Conservation (phyloP, 2,797 vertebrate genomes). For the Agapornis canus region DNA sequence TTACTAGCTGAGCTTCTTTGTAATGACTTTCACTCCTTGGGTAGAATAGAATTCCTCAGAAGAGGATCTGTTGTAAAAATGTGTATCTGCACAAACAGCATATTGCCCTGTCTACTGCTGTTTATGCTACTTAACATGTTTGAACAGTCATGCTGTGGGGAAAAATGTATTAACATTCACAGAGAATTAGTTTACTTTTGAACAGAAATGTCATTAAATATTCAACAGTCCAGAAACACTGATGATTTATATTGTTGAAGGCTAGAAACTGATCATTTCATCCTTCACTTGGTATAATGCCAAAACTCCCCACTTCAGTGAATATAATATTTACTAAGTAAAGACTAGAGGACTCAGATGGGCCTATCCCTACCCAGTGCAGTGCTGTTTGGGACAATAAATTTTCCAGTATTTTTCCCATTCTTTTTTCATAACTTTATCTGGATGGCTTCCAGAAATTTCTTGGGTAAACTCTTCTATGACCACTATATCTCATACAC, state of each 20-base stretch:
- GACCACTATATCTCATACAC: not conserved
- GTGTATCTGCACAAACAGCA: not conserved
- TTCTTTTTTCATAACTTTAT: not conserved
- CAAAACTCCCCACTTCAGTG: not conserved
- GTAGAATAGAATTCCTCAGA: not conserved
- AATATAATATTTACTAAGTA: not conserved
- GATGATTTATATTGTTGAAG: not conserved
- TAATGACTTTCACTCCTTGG: not conserved
- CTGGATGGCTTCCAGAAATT: not conserved
- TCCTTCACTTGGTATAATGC: not conserved
- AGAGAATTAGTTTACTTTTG: slow-evolving; percentile 15
- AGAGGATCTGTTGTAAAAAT: not conserved
- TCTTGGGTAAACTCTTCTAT: not conserved
- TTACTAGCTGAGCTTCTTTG: not conserved
- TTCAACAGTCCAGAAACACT: not conserved
- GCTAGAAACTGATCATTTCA: not conserved
- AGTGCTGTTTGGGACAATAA: not conserved
- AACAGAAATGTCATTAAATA: slow-evolving; percentile 9
- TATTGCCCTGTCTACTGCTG: not conserved
- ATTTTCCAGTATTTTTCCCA: not conserved
- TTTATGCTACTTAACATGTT: not conserved
- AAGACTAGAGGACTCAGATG: not conserved
- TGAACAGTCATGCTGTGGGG: not conserved
- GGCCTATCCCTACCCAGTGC: not conserved
- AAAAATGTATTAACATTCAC: not conserved